Evolutionary conservation across 2,113 vertebrate species (phyloP), one percentile per base, ranked within the genome.

Genomic region (Synodontis membranacea): DNA sequence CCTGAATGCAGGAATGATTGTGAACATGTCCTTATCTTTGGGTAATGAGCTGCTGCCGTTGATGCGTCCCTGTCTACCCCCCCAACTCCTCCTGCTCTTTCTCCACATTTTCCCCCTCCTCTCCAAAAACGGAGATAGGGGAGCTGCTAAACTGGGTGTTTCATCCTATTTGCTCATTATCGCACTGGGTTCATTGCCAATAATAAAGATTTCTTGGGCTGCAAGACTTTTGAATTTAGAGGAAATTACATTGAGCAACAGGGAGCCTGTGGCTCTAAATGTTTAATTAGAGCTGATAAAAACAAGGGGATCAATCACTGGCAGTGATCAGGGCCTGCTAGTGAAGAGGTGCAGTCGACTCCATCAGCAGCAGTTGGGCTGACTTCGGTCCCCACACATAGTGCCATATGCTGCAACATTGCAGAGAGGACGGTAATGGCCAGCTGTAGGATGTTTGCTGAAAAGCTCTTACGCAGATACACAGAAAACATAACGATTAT

Each of bases 281-380:
- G 90, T 93, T 92, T 92, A 92, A 93, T 92, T 92, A 91, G 88
- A 74, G n/a, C 82, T 84, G 88, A 89, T 89, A 91, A 89, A 90
- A 91, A 90, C 91, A 90, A 91, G 88, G 72, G 66, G 87, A 91
- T 92, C 90, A 91, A 91, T 91, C 88, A 88, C 80, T 62, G 75
- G 76, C 84, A 88, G 88, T 85, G 74, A 90, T 89, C 86, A 88
- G 89, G 85, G 80, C 80, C 89, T 88, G 46, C 37, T 56, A 87
- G 76, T 62, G 70, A 76, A 88, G 66, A 86, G 84, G 86, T 68
- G 68, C 83, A 79, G 81, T 87, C 52, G 74, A 83, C n/a, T 81
- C 68, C 52, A 68, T n/a, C 54, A 68, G 58, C 48, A 68, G 74
- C 81, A 86, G 52, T 76, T 46, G 58, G 88, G 86, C 78, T 90